Percentiles rank a stretch among this genome's conserved stretches.
Evolutionary conservation across 2,888 invertebrate species (phyloP).

Genomic region (Tetranychus truncatus): DNA sequence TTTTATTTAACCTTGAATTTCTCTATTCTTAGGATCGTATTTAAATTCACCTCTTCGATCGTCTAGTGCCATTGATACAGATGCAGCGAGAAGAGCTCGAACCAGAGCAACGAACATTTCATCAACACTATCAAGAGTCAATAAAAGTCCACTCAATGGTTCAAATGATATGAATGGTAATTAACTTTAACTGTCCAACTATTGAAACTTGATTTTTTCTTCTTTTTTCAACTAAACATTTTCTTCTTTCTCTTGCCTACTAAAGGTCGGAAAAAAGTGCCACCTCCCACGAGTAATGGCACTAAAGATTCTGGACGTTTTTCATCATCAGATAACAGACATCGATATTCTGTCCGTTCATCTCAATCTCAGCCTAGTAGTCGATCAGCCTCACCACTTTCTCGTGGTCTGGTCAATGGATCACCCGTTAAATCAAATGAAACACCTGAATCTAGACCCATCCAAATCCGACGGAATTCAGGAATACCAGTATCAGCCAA

Average conservation of each 20-base stretch:
- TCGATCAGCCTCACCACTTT: slow-evolving; percentile 78
- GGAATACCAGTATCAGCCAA: slow-evolving; percentile 32
- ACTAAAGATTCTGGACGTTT: too few relatives aligned
- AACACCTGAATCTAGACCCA: slow-evolving; percentile 18
- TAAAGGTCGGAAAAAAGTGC: too few relatives aligned
- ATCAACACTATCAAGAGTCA: slow-evolving; percentile 43
- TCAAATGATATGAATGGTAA: not conserved
- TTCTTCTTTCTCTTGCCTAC: too few relatives aligned
- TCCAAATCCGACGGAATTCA: slow-evolving; percentile 28
- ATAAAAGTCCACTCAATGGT: not conserved
- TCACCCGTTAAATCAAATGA: slow-evolving; percentile 35
- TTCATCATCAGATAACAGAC: too few relatives aligned
- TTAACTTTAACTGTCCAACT: not conserved
- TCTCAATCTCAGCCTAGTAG: slow-evolving; percentile 83
- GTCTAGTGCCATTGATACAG: slow-evolving; percentile 79
- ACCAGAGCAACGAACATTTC: slow-evolving; percentile 16
- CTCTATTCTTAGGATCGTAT: not conserved
- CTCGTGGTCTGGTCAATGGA: slow-evolving; percentile 39
- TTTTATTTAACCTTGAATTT: not conserved
- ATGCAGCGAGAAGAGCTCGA: slow-evolving; percentile 62
- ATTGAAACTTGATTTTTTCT: not conserved
- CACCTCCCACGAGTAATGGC: too few relatives aligned
- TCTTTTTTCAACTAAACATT: not conserved
- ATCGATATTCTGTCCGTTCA: too few relatives aligned
- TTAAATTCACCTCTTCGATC: slow-evolving; percentile 41